Percentiles rank a stretch among this genome's conserved stretches.
phyloP scores from a whole-genome alignment of 1,140 invertebrate species.

The Leptopilina clavipes region DNA sequence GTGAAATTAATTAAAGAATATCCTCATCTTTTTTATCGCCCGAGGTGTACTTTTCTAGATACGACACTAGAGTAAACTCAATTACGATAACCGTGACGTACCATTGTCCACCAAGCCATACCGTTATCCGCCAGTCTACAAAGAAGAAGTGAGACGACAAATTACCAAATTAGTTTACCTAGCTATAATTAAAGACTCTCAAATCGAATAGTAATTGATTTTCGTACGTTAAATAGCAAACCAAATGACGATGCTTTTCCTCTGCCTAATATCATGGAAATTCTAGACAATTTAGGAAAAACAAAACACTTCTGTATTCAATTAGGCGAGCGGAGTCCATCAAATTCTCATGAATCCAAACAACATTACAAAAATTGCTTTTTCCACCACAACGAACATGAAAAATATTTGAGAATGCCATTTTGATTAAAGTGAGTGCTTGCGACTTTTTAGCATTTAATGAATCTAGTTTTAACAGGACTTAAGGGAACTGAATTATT shows the following conservation, averaged over 20 bases:
- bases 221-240: constrained; percentile 56
- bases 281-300: neutral
- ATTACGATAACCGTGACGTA: constrained; percentile 39
- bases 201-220: constrained; percentile 58
- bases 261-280: neutral
- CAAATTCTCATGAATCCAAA: constrained; percentile 18
- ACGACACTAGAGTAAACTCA: constrained; percentile 43
- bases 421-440: neutral
- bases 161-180: constrained; percentile 35
- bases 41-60: neutral
- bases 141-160: constrained; percentile 42
- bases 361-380: neutral
- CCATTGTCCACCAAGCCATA: constrained; percentile 52
- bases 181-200: constrained; percentile 36
- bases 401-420: constrained; percentile 6
- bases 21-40: neutral
- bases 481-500: constrained; percentile 41
- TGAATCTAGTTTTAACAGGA: constrained; percentile 23
- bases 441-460: constrained; percentile 37
- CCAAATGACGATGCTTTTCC: constrained; percentile 62
- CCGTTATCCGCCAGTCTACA: constrained; percentile 48
- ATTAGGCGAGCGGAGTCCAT: constrained; percentile 21
- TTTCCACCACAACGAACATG: neutral
- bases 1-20: constrained; percentile 10
- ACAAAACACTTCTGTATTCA: constrained; percentile 28